Conservation (phyloP, 2,113 vertebrate genomes). For the Steatornis caripensis region DNA sequence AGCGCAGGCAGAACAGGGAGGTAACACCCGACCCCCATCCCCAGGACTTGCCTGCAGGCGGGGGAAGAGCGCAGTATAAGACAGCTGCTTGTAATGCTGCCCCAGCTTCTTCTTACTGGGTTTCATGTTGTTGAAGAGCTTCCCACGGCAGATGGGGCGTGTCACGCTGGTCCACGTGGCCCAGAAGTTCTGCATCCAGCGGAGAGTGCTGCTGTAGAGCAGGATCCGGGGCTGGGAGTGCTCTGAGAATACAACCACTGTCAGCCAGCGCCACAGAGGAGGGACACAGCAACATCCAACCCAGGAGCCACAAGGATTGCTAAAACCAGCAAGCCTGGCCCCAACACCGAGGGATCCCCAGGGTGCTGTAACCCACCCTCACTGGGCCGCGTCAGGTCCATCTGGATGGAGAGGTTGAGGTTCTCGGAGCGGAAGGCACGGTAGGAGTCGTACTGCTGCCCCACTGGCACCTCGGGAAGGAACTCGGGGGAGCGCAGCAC, state of each 20-base stretch:
- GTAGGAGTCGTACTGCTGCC: slow-evolving; percentile 93
- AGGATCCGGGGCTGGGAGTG: slow-evolving; percentile 87
- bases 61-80: slow-evolving; percentile 90
- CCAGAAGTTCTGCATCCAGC: slow-evolving; percentile 99
- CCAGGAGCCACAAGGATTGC: not conserved
- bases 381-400: slow-evolving; percentile 88
- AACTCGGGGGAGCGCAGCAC: slow-evolving; percentile 87
- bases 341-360: not conserved
- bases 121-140: slow-evolving; percentile 92
- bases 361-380: slow-evolving; percentile 48
- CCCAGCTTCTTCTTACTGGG: slow-evolving; percentile 93
- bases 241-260: slow-evolving; percentile 64
- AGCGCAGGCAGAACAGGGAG: not conserved
- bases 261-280: not conserved
- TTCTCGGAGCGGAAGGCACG: slow-evolving; percentile 95
- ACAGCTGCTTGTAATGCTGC: slow-evolving; percentile 96
- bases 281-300: not conserved
- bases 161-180: slow-evolving; percentile 94
- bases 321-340: not conserved
- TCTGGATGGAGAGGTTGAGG: slow-evolving; percentile 93
- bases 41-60: slow-evolving; percentile 83
- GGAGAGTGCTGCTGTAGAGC: slow-evolving; percentile 95
- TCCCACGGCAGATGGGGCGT: slow-evolving; percentile 93
- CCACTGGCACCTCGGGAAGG: slow-evolving; percentile 84
- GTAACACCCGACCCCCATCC: rapidly evolving